Conservation (phyloP, 2,113 vertebrate species). For the Choloepus hoffmanni region DNA sequence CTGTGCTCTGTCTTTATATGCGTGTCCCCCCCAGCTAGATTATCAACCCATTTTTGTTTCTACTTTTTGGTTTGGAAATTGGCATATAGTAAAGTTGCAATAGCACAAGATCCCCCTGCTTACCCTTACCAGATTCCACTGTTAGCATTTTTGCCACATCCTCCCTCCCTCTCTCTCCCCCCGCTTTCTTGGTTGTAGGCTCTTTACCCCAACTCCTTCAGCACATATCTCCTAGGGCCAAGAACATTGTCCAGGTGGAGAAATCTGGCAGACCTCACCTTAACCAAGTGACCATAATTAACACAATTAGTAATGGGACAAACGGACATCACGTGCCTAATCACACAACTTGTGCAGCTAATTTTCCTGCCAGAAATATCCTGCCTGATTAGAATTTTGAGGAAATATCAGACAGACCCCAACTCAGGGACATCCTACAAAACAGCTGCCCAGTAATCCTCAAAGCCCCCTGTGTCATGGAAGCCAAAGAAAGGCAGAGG, state of each 20-base stretch:
- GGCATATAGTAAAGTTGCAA: neutral
- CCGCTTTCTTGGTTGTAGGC: neutral
- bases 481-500: neutral
- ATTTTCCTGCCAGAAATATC: neutral
- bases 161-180: neutral
- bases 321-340: neutral
- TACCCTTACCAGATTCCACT: too few species aligned
- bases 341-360: neutral
- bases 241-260: neutral
- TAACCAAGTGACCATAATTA: neutral
- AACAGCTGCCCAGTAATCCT: neutral
- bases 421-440: neutral
- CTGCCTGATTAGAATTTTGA: neutral
- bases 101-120: too few species aligned
- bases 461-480: neutral
- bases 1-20: neutral
- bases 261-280: neutral
- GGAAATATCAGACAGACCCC: neutral
- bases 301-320: neutral
- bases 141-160: neutral
- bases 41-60: neutral
- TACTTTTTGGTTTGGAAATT: neutral
- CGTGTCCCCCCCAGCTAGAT: neutral
- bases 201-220: neutral
- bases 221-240: neutral